Conservation (phyloP, 2,797 vertebrate genomes). For the Chloroceryle amazona region DNA sequence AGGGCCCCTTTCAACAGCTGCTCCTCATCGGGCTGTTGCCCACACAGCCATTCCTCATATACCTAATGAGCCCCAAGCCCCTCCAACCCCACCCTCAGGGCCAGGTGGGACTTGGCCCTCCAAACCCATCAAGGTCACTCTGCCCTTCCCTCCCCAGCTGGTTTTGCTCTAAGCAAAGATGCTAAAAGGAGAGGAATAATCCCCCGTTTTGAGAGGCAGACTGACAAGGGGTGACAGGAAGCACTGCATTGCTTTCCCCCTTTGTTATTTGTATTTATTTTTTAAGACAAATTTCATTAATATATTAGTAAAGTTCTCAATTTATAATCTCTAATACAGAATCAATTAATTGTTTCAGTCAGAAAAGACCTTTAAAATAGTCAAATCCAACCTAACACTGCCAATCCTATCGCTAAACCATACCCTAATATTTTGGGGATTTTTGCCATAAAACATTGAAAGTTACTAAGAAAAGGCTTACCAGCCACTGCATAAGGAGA, state of each 20-base stretch:
- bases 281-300: background rate
- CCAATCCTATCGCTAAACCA: too few relatives aligned
- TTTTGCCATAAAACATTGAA: background rate
- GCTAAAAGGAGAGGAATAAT: background rate
- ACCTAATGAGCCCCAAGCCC: accelerated
- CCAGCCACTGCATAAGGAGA: accelerated
- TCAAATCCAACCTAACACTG: too few relatives aligned
- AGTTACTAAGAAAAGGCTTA: background rate
- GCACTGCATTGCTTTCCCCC: accelerated
- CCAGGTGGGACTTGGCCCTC: background rate
- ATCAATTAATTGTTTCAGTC: too few relatives aligned
- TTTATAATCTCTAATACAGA: background rate
- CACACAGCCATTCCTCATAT: background rate
- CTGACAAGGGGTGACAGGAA: background rate
- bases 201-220: background rate
- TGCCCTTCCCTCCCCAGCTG: background rate
- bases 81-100: accelerated
- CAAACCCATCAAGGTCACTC: background rate
- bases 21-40: background rate
- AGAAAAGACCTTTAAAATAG: too few relatives aligned
- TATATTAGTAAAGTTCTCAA: background rate
- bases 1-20: background rate
- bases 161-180: background rate
- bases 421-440: background rate
- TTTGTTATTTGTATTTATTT: background rate